Percentiles rank a stretch among this genome's conserved stretches.
Evolutionary conservation across 1,140 invertebrate genomes (phyloP).

Genomic region (Heliconius hewitsoni): DNA sequence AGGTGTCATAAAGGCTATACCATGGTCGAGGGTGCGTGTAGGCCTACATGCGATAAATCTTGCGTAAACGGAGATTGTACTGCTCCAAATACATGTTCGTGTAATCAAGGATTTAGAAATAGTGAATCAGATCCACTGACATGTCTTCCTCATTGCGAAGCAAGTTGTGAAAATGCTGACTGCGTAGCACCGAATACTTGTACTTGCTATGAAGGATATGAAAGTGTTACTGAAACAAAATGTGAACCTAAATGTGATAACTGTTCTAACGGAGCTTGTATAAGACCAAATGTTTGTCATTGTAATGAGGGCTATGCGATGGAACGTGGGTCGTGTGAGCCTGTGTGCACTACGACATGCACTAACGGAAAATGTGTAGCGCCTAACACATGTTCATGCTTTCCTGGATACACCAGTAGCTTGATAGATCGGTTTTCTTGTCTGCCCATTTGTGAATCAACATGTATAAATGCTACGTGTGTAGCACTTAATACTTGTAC

Average conservation of each 20-base stretch:
- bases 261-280: conserved; percentile 29
- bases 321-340: conserved; percentile 29
- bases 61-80: conserved; percentile 58
- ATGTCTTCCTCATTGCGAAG: conserved; percentile 29
- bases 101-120: conserved; percentile 49
- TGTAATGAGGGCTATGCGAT: conserved; percentile 34
- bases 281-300: conserved; percentile 28
- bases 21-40: conserved; percentile 13
- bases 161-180: conserved; percentile 33
- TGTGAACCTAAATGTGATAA: conserved; percentile 27
- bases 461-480: conserved; percentile 25
- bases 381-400: conserved; percentile 28
- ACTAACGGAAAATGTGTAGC: conserved; percentile 35
- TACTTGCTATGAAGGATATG: conserved; percentile 32
- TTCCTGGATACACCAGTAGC: background rate
- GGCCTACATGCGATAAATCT: background rate
- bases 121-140: background rate
- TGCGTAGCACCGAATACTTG: conserved; percentile 39
- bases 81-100: conserved; percentile 61
- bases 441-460: background rate
- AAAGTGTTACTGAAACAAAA: background rate
- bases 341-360: conserved; percentile 29
- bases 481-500: conserved; percentile 22
- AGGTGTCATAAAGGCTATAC: conserved; percentile 28
- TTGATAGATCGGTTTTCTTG: background rate